Percentiles rank a stretch among this genome's conserved stretches.
Conservation (phyloP, 2,888 invertebrate genomes). For the Eubasilissa splendida region DNA sequence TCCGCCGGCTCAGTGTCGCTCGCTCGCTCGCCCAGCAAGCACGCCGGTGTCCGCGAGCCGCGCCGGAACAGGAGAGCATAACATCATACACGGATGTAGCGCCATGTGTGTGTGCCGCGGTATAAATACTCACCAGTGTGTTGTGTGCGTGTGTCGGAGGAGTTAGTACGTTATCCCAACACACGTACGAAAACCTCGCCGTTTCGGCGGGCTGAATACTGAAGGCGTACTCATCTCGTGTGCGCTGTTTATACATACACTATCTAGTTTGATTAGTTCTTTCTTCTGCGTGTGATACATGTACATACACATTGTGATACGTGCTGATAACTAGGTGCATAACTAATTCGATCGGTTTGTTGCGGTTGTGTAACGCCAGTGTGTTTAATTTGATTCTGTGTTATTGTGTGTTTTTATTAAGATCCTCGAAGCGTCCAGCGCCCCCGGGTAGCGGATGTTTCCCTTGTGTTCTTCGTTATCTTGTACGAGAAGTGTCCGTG, state of each 20-base stretch:
- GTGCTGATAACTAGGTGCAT: constrained; percentile 35
- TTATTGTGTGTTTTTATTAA: constrained; percentile 32
- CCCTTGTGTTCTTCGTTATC: constrained; percentile 30
- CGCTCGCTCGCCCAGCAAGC: constrained; percentile 53
- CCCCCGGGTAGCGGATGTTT: constrained; percentile 35
- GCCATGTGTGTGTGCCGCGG: constrained; percentile 42
- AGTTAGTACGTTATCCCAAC: constrained; percentile 38
- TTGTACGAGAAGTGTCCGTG: constrained; percentile 42
- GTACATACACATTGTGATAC: constrained; percentile 21
- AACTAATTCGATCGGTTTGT: constrained; percentile 36
- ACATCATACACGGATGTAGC: constrained; percentile 46
- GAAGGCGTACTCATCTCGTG: constrained; percentile 38
- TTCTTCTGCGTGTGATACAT: not conserved
- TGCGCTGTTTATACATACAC: constrained; percentile 15
- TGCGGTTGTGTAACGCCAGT: not conserved
- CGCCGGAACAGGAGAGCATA: constrained; percentile 43
- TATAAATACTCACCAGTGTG: constrained; percentile 34
- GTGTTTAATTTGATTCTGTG: constrained; percentile 39
- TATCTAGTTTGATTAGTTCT: constrained; percentile 32
- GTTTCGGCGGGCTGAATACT: constrained; percentile 23
- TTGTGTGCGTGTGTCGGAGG: constrained; percentile 31
- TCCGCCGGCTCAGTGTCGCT: constrained; percentile 53
- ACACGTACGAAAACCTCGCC: constrained; percentile 13
- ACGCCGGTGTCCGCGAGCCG: constrained; percentile 46
- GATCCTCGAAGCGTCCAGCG: constrained; percentile 20